Base-by-base conservation (phyloP, 2,113 vertebrate species). In the Lipophrys pholis region DNA sequence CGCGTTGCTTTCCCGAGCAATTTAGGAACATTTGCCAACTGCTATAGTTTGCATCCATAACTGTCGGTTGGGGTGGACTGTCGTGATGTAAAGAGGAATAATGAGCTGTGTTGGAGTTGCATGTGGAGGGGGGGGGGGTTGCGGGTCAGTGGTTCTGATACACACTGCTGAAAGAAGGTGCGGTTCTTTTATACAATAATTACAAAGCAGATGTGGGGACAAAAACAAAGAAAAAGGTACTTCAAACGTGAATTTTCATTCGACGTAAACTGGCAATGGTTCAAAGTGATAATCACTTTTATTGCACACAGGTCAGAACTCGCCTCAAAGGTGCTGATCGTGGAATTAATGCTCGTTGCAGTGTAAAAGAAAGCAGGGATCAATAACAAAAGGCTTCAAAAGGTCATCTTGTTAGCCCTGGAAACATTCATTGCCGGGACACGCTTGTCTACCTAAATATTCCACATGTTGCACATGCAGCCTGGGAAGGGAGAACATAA, bases 401-500 rank as follows among this genome's bases (percentile, higher is more conserved):
- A 41, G 0, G 8, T 11, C 12, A 6, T n/a, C 1, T 3, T 3
- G 8, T 0, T 45, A 30, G 3, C 39, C 8, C 2, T 6, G 51
- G n/a, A 35, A 6, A 67, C 5, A 40, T 9, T 6, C 1, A 40
- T 21, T 35, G 5, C 10, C n/a, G 9, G 8, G 10, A 41, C 51
- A 53, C 11, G 11, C 21, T 17, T 16, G 8, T 41, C 61, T 52
- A 38, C n/a, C 8, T 30, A 52, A 65, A n/a, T 30, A 15, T 10
- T 17, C 48, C 15, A 50, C 56, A 76, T 62, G 54, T 12, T 72
- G 82, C 75, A 61, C 67, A 70, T 66, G 48, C 50, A 61, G 52
- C 9, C 42, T 8, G 2, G 14, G 52, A 56, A 51, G 6, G 52
- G 46, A 81, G 81, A 69, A 90, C 83, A 89, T 57, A 6, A 62